Evolutionary conservation across 2,888 invertebrate genomes (phyloP), one percentile per base, ranked within the genome.

Genomic region (Eupeodes luniger): DNA sequence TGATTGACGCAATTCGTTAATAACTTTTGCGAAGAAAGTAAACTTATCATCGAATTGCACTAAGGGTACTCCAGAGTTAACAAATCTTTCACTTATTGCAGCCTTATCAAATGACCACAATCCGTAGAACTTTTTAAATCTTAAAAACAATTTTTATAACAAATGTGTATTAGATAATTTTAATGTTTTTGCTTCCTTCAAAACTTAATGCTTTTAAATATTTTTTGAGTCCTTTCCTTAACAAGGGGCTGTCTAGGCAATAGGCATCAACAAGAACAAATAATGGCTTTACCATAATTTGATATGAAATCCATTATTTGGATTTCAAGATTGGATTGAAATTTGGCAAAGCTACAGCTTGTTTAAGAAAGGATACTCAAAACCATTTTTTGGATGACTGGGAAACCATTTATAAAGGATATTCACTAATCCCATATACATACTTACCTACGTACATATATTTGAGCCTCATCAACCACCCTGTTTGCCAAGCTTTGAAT

Each of bases 1-100:
- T 91, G 96, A 95, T 1, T 91, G 92, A 11, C 95, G 93, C 70
- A 97, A 93, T 89, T 96, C 96, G 5, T 95, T 94, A 19, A 97
- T 95, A 9, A 97, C 96, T 89, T 96, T 96, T 90, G 96, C 96
- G 93, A 97, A 98, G 92, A 96, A 97, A 92, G 96, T 96, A 91
- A 98, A 96, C 92, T 97, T 97, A 91, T 98, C 97, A 91, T 98
- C 98, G 92, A 96, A 97, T 87, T 92, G 91, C 57, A 95, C 94
- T 7, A 97, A 94, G 6, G 95, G 94, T 7, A 95, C 95, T 89
- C 94, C 95, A 88, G 95, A 96, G 64, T 95, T 94, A 1, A 97
- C 95, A 94, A 98, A 98, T 92, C 96, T 96, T 90, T 97, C 96
- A 90, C 97, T 97, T 2, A 96, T 96, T 11, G 95, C 93, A 76